phyloP scores from a whole-genome alignment of 2,113 vertebrate genomes.

The Rhegmatorhina hoffmannsi region DNA sequence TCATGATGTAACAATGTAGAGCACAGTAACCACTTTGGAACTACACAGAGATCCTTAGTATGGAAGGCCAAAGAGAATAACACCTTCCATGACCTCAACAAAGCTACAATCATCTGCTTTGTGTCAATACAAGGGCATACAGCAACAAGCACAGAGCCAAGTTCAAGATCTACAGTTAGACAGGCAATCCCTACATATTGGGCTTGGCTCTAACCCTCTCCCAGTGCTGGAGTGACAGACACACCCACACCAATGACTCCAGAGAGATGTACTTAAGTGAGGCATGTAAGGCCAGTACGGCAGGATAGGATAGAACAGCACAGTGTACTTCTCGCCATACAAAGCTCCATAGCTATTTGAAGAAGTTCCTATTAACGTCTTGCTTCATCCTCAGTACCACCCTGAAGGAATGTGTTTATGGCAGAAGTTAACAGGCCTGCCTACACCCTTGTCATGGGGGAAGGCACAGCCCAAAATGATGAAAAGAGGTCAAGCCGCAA shows the following conservation, averaged over 20 bases:
- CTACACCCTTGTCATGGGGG: conserved; percentile 50
- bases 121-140: background rate
- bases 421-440: conserved; percentile 47
- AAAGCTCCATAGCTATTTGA: conserved; percentile 41
- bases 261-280: conserved; percentile 39
- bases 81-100: conserved; percentile 17
- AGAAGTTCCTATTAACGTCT: conserved; percentile 66
- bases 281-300: conserved; percentile 35
- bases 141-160: background rate
- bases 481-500: conserved; percentile 54
- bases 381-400: conserved; percentile 57
- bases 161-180: conserved; percentile 3
- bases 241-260: conserved; percentile 41
- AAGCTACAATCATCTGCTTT: background rate
- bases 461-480: conserved; percentile 37
- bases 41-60: fast-evolving
- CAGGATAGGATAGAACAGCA: conserved; percentile 6
- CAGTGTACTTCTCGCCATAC: background rate
- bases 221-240: background rate
- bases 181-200: background rate
- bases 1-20: background rate
- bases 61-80: background rate
- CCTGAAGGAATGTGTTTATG: conserved; percentile 66
- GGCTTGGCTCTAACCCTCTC: background rate
- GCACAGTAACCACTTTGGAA: background rate